Evolutionary conservation across 2,888 invertebrate genomes (phyloP).

Genomic region (Plagiodera versicolora): DNA sequence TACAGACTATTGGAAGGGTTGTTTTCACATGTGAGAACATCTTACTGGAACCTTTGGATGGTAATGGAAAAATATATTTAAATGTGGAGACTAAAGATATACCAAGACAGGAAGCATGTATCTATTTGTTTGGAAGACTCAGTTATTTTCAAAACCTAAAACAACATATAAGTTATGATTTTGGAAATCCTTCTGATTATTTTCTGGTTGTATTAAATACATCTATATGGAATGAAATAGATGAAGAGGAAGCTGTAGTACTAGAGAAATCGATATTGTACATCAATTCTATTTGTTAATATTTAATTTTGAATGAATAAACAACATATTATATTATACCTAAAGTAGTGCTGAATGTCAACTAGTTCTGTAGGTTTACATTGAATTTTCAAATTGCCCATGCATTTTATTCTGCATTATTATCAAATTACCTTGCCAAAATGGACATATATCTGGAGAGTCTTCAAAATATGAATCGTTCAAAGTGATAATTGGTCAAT

Average conservation of each 20-base stretch:
- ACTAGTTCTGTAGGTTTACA: no score
- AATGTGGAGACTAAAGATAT: background rate
- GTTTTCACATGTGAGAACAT: slow-evolving; percentile 11
- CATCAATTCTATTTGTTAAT: no score
- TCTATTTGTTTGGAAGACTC: slow-evolving; percentile 11
- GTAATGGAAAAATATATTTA: background rate
- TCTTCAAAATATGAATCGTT: no score
- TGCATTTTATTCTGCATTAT: no score
- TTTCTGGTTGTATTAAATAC: slow-evolving; percentile 2
- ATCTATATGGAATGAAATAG: slow-evolving; percentile 9
- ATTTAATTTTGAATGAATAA: no score
- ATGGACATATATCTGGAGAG: no score
- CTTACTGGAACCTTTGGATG: background rate
- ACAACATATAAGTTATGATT: background rate
- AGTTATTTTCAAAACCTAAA: background rate
- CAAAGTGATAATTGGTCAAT: no score
- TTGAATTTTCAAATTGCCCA: no score
- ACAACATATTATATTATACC: no score
- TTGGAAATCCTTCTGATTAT: background rate
- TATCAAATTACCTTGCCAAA: no score
- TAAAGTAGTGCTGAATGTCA: no score
- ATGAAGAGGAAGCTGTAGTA: background rate
- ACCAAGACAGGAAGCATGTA: slow-evolving; percentile 4
- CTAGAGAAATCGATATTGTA: background rate
- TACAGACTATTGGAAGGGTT: slow-evolving; percentile 16